Percentiles rank a stretch among this genome's conserved stretches.
Conservation (phyloP, 2,113 vertebrate genomes). For the Trogon melanurus region DNA sequence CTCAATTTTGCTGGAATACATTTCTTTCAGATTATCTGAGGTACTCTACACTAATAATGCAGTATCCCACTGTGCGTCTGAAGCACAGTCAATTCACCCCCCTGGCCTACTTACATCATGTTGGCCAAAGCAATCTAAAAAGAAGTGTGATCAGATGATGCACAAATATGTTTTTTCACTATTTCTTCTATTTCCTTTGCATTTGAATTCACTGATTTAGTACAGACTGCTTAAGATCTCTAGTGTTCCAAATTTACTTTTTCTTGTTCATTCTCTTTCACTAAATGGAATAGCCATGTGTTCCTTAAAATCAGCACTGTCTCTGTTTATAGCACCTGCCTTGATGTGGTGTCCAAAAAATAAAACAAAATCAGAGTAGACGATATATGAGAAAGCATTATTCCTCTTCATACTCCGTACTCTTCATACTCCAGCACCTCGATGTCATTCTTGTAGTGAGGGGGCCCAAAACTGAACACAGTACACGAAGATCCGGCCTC, state of each 20-base stretch:
- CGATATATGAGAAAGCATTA: neutral
- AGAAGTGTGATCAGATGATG: neutral
- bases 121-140: neutral
- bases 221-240: neutral
- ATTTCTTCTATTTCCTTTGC: neutral
- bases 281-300: neutral
- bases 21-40: neutral
- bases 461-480: too few relatives aligned
- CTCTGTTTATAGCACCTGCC: neutral
- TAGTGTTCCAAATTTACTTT: neutral
- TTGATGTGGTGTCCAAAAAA: neutral
- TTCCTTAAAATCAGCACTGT: neutral
- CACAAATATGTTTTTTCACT: neutral
- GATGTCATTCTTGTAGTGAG: too few relatives aligned
- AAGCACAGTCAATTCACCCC: neutral
- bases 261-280: neutral
- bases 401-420: neutral
- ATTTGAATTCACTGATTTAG: neutral
- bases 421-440: neutral
- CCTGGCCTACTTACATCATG: neutral
- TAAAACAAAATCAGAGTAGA: neutral
- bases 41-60: neutral
- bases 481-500: too few relatives aligned
- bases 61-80: neutral
- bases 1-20: neutral